Conservation (phyloP, 2,113 vertebrate species). For the Furnarius figulus region DNA sequence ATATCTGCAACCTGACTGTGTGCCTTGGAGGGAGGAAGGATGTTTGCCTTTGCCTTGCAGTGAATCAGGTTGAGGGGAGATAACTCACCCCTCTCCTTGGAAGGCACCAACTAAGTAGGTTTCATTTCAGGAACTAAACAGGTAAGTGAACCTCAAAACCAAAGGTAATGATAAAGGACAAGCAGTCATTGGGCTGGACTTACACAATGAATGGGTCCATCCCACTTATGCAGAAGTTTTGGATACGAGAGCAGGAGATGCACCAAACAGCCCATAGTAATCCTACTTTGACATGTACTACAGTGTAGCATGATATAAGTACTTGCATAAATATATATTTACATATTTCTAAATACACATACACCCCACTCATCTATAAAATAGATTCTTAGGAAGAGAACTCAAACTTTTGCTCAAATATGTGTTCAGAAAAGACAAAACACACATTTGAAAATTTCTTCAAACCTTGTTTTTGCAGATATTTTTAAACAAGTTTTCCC, state of each 20-base stretch:
- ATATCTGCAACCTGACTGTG: background rate
- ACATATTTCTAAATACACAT: background rate
- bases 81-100: background rate
- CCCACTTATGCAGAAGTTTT: background rate
- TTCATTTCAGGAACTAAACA: background rate
- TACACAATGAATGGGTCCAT: background rate
- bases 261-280: background rate
- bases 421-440: background rate
- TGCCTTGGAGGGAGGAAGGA: background rate
- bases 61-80: background rate
- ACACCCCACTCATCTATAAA: background rate
- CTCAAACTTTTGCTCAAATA: background rate
- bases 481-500: background rate
- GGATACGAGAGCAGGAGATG: background rate
- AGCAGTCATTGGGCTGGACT: background rate
- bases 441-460: background rate
- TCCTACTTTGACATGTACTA: accelerated
- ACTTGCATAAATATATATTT: background rate
- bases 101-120: background rate
- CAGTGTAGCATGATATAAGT: accelerated
- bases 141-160: background rate
- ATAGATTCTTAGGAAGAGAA: background rate
- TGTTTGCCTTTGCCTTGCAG: background rate
- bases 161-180: background rate
- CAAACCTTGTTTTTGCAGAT: background rate